A percentile compares a stretch with the other conserved stretches of the same genome.
Evolutionary conservation across 1,140 invertebrate species (phyloP).

Genomic region (Drosophila parvula): DNA sequence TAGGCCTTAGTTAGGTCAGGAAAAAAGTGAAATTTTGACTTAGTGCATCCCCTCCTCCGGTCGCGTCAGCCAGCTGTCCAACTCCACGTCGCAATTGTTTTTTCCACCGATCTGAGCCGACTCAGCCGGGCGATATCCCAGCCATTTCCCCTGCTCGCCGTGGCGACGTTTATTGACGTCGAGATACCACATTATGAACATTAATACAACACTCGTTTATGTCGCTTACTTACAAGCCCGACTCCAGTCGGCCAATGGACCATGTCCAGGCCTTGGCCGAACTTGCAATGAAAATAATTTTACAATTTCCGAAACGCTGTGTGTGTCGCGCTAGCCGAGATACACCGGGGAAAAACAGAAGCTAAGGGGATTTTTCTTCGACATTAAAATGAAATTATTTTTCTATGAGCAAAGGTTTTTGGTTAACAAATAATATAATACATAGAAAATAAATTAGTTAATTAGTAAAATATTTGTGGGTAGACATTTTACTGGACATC

Average conservation of each 20-base stretch:
- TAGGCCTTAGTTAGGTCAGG: conserved; percentile 11
- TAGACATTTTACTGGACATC: too few relatives aligned
- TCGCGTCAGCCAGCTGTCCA: conserved; percentile 71
- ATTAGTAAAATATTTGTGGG: too few relatives aligned
- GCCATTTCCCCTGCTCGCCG: conserved; percentile 1
- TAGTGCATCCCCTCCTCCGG: conserved; percentile 14
- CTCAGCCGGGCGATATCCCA: conserved; percentile 13
- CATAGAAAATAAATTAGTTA: too few relatives aligned
- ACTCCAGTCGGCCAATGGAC: conserved; percentile 32
- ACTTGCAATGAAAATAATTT: conserved; percentile 76
- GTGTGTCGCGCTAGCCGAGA: conserved; percentile 56
- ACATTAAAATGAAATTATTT: background rate
- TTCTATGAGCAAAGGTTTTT: background rate
- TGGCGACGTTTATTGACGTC: conserved; percentile 83
- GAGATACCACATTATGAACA: conserved; percentile 84
- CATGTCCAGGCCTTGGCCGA: conserved; percentile 44
- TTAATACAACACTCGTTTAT: conserved; percentile 84
- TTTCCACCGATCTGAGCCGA: conserved; percentile 31
- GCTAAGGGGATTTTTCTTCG: background rate
- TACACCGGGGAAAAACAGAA: conserved; percentile 4
- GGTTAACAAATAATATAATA: too few relatives aligned
- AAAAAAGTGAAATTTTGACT: conserved; percentile 21
- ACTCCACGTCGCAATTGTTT: conserved; percentile 63
- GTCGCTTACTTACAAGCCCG: conserved; percentile 80
- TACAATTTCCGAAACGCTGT: conserved; percentile 79